Base-by-base conservation (phyloP, 2,888 invertebrate species). In the Drosophila anomelani region DNA sequence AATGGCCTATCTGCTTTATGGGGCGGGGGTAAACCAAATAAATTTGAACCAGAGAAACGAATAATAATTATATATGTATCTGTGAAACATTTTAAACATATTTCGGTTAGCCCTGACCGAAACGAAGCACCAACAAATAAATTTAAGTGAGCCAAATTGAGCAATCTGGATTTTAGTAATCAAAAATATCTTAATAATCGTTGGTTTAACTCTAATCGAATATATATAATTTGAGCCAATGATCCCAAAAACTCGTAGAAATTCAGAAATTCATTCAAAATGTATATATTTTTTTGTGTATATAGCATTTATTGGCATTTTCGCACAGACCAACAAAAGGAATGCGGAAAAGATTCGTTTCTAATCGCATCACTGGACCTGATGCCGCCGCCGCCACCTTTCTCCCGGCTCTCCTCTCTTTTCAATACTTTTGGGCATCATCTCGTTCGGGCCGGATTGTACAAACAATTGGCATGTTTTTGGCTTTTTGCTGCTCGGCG, bases 401-500 rank as follows among this genome's bases (percentile, higher is more conserved):
- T 12, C 29, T 8, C 7, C 44, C 20, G 6, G 43, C 29, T 32
- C 29, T 46, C 3, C 44, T 32, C n/a, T 44, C 5, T 20, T n/a
- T 13, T 17, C 57, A 23, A 23, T 20, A 17, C 17, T 17, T 38
- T 46, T 38, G 44, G 62, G 38, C 46, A 26, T 26, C 46, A 58
- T 26, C 47, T 53, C 46, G 66, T 67, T 55, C 46, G 20, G 46
- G 51, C 58, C 69, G 55, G 63, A 63, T 26, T 61, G 70, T 55
- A 69, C 82, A 85, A 81, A 75, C 70, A 87, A 77, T 63, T 84
- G 79, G 77, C 84, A 77, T 82, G 85, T 85, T 86, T 80, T 84
- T 81, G 81, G 77, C 87, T 84, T 86, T 83, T 84, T 81, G 84
- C 86, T 81, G 75, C 81, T 81, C 73, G 86, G 72, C 79, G 62